These are phyloP conservation scores for Sinocyclocheilus maitianheensis DNA, from an alignment of 2,113 vertebrate genomes.

Conservation along the genomic window DNA sequence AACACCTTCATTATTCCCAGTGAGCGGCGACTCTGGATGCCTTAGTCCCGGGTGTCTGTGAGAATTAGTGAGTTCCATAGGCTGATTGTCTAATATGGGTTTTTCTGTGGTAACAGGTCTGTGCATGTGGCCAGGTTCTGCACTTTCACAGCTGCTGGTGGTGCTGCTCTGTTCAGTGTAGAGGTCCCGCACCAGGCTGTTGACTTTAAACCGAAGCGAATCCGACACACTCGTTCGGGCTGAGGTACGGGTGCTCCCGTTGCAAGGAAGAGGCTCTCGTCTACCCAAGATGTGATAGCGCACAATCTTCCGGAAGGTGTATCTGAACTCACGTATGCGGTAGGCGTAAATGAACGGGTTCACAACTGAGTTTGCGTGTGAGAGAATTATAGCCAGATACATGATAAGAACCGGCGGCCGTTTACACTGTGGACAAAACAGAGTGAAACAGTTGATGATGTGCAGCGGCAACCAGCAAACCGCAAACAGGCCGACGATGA, in stretches of 20 bases:
- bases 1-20: constrained; percentile 36
- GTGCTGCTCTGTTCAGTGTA: constrained; percentile 73
- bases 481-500: constrained; percentile 93
- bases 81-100: constrained; percentile 54
- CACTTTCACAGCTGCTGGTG: constrained; percentile 60
- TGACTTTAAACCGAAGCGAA: constrained; percentile 74
- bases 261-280: constrained; percentile 65
- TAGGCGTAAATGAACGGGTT: constrained; percentile 98
- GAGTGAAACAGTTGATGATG: constrained; percentile 92
- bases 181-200: constrained; percentile 66
- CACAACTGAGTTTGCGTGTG: constrained; percentile 69
- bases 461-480: constrained; percentile 94
- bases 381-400: constrained; percentile 88
- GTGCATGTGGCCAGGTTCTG: constrained; percentile 29
- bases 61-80: constrained; percentile 70
- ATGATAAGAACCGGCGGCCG: constrained; percentile 81
- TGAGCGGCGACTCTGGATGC: constrained; percentile 6
- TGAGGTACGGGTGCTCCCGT: constrained; percentile 71
- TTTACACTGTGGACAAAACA: constrained; percentile 80
- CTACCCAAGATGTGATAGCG: constrained; percentile 79
- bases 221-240: constrained; percentile 67
- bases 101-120: constrained; percentile 47
- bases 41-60: constrained; percentile 66
- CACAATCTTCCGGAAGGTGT: constrained; percentile 91
- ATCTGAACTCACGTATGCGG: constrained; percentile 89